Percentiles rank a stretch among this genome's conserved stretches.
Conservation (phyloP, 2,113 vertebrate species). For the Tyto alba region DNA sequence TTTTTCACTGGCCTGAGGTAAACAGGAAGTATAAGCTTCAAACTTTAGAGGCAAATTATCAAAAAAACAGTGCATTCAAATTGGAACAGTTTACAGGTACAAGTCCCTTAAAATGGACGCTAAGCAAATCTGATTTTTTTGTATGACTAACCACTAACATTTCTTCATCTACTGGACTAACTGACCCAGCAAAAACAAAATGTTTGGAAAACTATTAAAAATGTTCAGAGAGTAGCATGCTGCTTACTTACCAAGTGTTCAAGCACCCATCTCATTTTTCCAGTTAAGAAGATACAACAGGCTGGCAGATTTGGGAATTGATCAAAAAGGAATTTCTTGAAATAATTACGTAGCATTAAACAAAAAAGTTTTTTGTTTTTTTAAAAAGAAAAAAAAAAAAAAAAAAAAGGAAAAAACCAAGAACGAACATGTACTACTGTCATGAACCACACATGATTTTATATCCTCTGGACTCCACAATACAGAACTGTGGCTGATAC, state of each 20-base stretch:
- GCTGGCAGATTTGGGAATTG: conserved; percentile 79
- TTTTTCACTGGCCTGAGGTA: conserved; percentile 52
- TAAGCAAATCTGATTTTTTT: conserved; percentile 42
- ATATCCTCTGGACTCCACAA: conserved; percentile 69
- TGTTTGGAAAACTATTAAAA: conserved; percentile 67
- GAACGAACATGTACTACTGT: conserved; percentile 69
- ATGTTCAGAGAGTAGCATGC: conserved; percentile 71
- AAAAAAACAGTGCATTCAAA: conserved; percentile 62
- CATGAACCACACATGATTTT: conserved; percentile 75
- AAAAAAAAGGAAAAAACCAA: not conserved
- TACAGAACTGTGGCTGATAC: conserved; percentile 66
- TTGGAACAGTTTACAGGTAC: conserved; percentile 3
- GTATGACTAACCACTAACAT: not conserved
- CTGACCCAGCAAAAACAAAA: conserved; percentile 57
- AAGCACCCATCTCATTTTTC: conserved; percentile 79
- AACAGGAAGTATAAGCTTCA: conserved; percentile 70
- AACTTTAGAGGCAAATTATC: conserved; percentile 59
- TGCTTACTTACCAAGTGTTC: conserved; percentile 81
- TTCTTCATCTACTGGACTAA: conserved; percentile 42
- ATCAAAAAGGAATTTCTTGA: conserved; percentile 78
- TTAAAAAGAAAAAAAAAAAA: not conserved
- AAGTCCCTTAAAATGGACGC: conserved; percentile 58
- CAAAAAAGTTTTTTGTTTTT: conserved; percentile 38
- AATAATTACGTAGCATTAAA: conserved; percentile 75
- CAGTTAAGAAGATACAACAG: conserved; percentile 79